Percentiles rank a stretch among this genome's conserved stretches.
phyloP scores from a whole-genome alignment of 1,140 invertebrate genomes.

The Drosophila parvula region DNA sequence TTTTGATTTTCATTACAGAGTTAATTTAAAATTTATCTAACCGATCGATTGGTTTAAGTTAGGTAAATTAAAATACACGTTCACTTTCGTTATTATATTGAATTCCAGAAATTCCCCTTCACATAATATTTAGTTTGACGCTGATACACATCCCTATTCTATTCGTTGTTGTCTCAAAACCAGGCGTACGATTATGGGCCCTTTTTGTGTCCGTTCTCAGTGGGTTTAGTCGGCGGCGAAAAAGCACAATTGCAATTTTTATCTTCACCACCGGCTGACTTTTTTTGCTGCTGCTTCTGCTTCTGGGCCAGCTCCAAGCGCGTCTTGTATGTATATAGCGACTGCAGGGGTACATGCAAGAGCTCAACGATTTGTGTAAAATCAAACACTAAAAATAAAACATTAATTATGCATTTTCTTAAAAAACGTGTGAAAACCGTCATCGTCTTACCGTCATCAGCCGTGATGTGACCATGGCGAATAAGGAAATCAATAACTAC shows the following conservation, averaged over 20 bases:
- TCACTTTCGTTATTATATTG: conserved; percentile 32
- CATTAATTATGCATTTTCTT: neutral
- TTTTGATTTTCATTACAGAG: conserved; percentile 23
- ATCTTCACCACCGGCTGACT: conserved; percentile 42
- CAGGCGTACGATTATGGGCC: conserved; percentile 24
- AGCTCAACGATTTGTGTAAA: conserved; percentile 93
- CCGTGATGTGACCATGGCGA: conserved; percentile 93
- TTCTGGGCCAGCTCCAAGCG: conserved; percentile 60
- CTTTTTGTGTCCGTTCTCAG: conserved; percentile 76
- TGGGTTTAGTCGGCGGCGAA: conserved; percentile 36
- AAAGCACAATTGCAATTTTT: conserved; percentile 53
- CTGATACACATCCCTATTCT: conserved; percentile 20
- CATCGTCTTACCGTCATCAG: conserved; percentile 90
- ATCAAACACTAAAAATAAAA: conserved; percentile 88
- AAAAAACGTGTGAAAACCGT: rapidly evolving
- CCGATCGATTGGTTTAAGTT: conserved; percentile 42
- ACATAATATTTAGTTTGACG: conserved; percentile 53
- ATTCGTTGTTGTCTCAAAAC: conserved; percentile 23
- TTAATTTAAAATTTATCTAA: conserved; percentile 43
- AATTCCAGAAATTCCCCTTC: conserved; percentile 52
- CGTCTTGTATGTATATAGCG: conserved; percentile 86
- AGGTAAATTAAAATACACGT: conserved; percentile 12
- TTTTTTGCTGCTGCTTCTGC: conserved; percentile 48
- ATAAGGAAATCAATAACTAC: conserved; percentile 96
- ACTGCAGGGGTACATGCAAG: conserved; percentile 93